Conservation (phyloP, 1,140 invertebrate species). For the Cydia pomonella region DNA sequence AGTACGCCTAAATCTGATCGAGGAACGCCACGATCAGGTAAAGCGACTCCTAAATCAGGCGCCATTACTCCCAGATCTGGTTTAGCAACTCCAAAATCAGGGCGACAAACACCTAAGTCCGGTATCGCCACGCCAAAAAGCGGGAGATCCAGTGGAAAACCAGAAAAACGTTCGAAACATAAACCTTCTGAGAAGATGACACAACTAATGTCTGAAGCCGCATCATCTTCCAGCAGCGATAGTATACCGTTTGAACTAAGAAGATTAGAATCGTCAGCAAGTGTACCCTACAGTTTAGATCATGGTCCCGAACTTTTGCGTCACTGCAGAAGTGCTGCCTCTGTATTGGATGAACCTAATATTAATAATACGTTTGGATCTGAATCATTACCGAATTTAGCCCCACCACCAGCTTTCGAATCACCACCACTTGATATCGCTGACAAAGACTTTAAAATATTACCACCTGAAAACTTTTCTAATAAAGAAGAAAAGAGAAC, state of each 20-base stretch:
- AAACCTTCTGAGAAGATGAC: slow-evolving; percentile 79
- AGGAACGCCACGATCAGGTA: slow-evolving; percentile 64
- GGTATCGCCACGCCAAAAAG: slow-evolving; percentile 71
- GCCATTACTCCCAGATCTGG: slow-evolving; percentile 68
- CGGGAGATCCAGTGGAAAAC: slow-evolving; percentile 71
- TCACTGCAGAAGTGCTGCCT: slow-evolving; percentile 84
- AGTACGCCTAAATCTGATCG: slow-evolving; percentile 73
- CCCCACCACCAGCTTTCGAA: slow-evolving; percentile 80
- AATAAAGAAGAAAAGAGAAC: slow-evolving; percentile 73
- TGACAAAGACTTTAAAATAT: slow-evolving; percentile 79
- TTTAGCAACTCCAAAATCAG: slow-evolving; percentile 70
- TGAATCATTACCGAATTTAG: slow-evolving; percentile 84
- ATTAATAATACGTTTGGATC: slow-evolving; percentile 77
- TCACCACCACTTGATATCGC: slow-evolving; percentile 77
- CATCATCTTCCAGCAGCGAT: slow-evolving; percentile 79
- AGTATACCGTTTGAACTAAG: slow-evolving; percentile 77
- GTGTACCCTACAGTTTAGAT: slow-evolving; percentile 82
- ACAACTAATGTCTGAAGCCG: slow-evolving; percentile 77
- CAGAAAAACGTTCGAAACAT: slow-evolving; percentile 75
- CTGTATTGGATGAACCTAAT: slow-evolving; percentile 79
- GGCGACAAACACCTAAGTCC: slow-evolving; percentile 68
- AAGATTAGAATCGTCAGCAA: slow-evolving; percentile 81
- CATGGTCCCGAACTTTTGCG: slow-evolving; percentile 77
- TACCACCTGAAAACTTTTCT: slow-evolving; percentile 76
- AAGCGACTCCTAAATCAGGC: slow-evolving; percentile 70